phyloP scores from a whole-genome alignment of 2,113 vertebrate genomes.

The Vulpes vulpes region DNA sequence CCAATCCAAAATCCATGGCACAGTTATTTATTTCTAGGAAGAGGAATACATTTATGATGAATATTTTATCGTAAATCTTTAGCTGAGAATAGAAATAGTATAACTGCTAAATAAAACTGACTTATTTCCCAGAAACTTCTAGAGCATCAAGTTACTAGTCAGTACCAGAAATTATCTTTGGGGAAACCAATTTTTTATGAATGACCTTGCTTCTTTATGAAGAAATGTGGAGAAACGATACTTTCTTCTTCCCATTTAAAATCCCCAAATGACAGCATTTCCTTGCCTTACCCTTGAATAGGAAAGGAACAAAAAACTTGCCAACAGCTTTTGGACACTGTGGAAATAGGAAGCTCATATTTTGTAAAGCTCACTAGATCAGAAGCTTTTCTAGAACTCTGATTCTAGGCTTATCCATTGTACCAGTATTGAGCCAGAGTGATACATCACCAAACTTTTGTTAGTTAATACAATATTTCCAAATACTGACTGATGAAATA shows the following conservation, averaged over 20 bases:
- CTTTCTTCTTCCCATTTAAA: conserved; percentile 7
- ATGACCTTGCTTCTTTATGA: conserved; percentile 14
- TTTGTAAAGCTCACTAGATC: not conserved
- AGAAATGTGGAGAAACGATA: not conserved
- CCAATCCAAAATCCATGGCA: not conserved
- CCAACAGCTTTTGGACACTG: not conserved
- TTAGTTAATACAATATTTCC: not conserved
- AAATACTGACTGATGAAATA: not conserved
- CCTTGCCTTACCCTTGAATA: not conserved
- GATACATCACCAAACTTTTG: not conserved
- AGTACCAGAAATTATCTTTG: conserved; percentile 23
- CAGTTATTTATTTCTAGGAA: not conserved
- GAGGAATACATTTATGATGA: not conserved
- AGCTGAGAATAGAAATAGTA: not conserved
- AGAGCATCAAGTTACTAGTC: not conserved
- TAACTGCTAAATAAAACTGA: not conserved
- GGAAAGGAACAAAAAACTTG: not conserved
- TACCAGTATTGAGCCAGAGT: not conserved
- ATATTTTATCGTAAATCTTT: conserved; percentile 15
- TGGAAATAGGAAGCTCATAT: not conserved
- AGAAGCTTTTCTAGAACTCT: not conserved
- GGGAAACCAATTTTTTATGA: conserved; percentile 18
- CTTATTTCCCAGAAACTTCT: not conserved
- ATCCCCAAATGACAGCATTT: not conserved
- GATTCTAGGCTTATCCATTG: not conserved